Base-by-base conservation (phyloP, 2,888 invertebrate species). In the Germaria angustata region DNA sequence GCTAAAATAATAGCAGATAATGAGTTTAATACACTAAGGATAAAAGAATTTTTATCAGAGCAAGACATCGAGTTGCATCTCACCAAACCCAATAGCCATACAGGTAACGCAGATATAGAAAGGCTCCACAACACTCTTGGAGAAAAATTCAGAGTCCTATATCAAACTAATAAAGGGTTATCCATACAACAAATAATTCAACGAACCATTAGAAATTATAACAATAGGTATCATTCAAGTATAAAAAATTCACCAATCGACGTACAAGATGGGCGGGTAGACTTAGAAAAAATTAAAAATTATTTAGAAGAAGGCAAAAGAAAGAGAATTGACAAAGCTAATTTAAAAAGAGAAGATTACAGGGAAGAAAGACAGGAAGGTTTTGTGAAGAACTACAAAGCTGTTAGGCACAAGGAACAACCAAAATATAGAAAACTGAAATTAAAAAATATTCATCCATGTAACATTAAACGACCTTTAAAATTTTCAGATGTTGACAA, bases 331-430 rank as follows among this genome's bases (percentile, higher is more conserved):
- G n/a, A 51, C 13, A 51, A 51, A 17, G 24, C 28, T 3, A 28
- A 28, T 28, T 3, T 5, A 28, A 5, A 3, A 5, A 28, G 28
- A 6, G 28, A 28, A 28, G 6, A 51, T 34, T n/a, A 34, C 15
- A 11, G 15, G 7, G 53, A 53, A 13, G n/a, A 1, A 1, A 53
- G 32, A 2, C 6, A 24, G 0, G 51, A 28, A 51, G 51, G 51
- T 7, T 28, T 51, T 28, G n/a, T 51, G n/a, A 61, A 41, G 6
- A 39, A 59, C 20, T 59, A 59, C n/a, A 59, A n/a, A 15, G 61
- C 24, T 0, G 24, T 24, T 61, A 41, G 61, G 9, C 28, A 41
- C 28, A 61, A 61, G 5, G 61, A 61, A 28, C 61, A 41, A 28
- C 41, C 61, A 28, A 61, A 41, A 28, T 61, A 41, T 15, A 41